Evolutionary conservation across 2,113 vertebrate species (phyloP).

Genomic region (Tyrannus savana): DNA sequence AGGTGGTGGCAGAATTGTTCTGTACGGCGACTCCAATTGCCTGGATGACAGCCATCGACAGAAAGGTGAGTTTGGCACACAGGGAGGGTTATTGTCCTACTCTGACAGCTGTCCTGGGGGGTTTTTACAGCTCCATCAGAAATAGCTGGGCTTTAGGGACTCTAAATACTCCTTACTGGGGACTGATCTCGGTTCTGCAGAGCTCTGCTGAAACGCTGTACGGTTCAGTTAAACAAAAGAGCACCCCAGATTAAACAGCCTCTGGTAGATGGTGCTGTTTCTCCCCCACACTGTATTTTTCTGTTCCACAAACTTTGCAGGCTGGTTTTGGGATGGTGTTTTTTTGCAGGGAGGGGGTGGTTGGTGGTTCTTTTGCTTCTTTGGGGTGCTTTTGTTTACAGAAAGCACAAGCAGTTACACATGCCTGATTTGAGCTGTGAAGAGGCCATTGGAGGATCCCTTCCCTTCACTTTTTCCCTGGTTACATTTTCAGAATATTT

Average conservation of each 20-base stretch:
- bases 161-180: background rate
- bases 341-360: background rate
- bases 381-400: background rate
- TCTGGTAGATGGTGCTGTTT: background rate
- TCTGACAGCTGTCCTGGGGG: background rate
- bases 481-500: background rate
- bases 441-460: background rate
- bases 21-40: slow-evolving; percentile 97
- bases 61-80: slow-evolving; percentile 75
- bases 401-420: background rate
- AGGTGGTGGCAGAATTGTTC: slow-evolving; percentile 89
- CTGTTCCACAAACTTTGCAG: background rate
- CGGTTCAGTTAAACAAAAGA: background rate
- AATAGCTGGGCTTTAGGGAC: background rate
- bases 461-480: background rate
- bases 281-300: background rate
- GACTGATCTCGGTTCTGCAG: background rate
- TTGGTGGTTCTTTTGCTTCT: background rate
- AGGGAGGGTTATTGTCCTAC: rapidly evolving
- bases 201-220: background rate
- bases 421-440: background rate
- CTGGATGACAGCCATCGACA: slow-evolving; percentile 97
- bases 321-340: background rate
- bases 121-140: background rate
- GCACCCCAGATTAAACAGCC: rapidly evolving